Evolutionary conservation across 2,113 vertebrate genomes (phyloP).

Genomic region (Alosa alosa): DNA sequence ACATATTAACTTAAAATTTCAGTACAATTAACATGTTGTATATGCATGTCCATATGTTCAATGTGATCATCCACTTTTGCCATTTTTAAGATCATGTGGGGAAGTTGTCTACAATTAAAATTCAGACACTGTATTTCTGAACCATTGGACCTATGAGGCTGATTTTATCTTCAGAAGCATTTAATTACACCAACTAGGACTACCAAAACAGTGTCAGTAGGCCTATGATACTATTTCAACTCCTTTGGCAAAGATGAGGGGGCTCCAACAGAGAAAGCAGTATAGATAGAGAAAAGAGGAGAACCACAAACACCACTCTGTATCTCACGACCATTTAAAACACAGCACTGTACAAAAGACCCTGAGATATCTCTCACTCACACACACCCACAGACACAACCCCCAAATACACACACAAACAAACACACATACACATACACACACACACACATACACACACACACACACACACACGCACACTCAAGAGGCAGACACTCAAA

Average conservation of each 20-base stretch:
- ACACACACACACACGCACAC: not conserved
- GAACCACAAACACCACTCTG: not conserved
- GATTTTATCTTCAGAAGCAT: not conserved
- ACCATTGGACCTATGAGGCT: no score
- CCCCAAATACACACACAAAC: slow-evolving; percentile 43
- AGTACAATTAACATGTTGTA: no score
- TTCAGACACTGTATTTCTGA: no score
- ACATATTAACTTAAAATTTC: no score
- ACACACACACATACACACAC: slow-evolving; percentile 32
- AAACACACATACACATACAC: slow-evolving; percentile 31
- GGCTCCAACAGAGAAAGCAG: not conserved
- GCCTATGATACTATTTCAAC: not conserved
- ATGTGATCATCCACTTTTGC: no score
- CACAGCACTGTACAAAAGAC: not conserved
- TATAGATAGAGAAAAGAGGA: not conserved
- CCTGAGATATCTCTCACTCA: slow-evolving; percentile 33
- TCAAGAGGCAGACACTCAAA: not conserved
- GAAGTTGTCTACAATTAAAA: no score
- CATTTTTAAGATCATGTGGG: no score
- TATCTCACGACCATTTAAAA: not conserved
- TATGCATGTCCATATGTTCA: no score
- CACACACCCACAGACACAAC: slow-evolving; percentile 24
- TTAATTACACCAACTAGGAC: not conserved
- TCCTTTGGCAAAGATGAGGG: not conserved
- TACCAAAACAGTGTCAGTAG: not conserved